A percentile compares a stretch with the other conserved stretches of the same genome.
These are phyloP conservation scores for Bombylius discolor DNA, from an alignment of 2,888 invertebrate species.

Conservation along the genomic window DNA sequence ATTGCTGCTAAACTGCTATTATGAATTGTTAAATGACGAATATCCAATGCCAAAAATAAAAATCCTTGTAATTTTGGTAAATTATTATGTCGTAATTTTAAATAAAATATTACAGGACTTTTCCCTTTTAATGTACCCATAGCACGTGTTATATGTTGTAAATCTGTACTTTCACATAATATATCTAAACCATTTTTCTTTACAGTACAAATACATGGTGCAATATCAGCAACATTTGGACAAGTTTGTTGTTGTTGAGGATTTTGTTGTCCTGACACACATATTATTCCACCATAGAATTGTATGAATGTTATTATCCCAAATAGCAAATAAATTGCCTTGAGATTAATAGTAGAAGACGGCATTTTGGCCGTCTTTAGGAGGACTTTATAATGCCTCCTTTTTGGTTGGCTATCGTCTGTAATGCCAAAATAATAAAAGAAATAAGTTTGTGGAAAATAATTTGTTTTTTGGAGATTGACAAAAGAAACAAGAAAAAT, in stretches of 20 bases:
- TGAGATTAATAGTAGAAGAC: slow-evolving; percentile 8
- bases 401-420: slow-evolving; percentile 7
- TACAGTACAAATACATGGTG: slow-evolving; percentile 70
- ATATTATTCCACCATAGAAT: neutral
- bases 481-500: too few species aligned
- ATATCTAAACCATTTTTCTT: slow-evolving; percentile 83
- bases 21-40: slow-evolving; percentile 76
- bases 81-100: slow-evolving; percentile 76
- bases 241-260: slow-evolving; percentile 48
- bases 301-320: slow-evolving; percentile 12
- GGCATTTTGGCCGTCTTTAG: slow-evolving; percentile 10
- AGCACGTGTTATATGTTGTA: slow-evolving; percentile 61
- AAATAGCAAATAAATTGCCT: slow-evolving; percentile 12
- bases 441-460: neutral
- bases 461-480: neutral
- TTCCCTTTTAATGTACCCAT: slow-evolving; percentile 72
- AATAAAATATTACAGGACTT: slow-evolving; percentile 70
- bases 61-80: slow-evolving; percentile 74
- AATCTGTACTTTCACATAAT: slow-evolving; percentile 75
- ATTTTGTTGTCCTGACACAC: slow-evolving; percentile 14
- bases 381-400: slow-evolving; percentile 7
- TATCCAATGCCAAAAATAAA: slow-evolving; percentile 75
- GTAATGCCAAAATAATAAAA: too few species aligned
- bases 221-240: slow-evolving; percentile 58
- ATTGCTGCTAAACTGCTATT: slow-evolving; percentile 79